Conservation (phyloP, 2,797 vertebrate species). For the Danio albolineatus region DNA sequence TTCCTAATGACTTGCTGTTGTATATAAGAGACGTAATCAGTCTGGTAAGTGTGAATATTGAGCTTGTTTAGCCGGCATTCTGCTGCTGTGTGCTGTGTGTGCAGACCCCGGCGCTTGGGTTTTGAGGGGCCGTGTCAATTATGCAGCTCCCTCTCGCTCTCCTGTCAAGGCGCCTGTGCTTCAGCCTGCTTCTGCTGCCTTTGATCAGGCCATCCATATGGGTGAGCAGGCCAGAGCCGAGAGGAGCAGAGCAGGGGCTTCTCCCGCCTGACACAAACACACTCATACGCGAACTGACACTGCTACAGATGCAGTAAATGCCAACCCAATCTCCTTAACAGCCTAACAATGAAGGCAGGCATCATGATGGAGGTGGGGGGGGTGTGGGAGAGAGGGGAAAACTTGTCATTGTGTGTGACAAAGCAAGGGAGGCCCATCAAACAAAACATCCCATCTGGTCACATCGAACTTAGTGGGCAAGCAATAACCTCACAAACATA, state of each 20-base stretch:
- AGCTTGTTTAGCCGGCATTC: constrained; percentile 56
- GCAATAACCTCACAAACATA: constrained; percentile 57
- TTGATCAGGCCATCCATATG: constrained; percentile 78
- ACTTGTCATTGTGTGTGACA: constrained; percentile 67
- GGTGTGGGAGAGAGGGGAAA: constrained; percentile 17
- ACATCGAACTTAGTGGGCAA: constrained; percentile 64
- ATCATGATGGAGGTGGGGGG: constrained; percentile 30
- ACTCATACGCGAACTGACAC: constrained; percentile 71
- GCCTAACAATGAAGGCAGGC: constrained; percentile 67
- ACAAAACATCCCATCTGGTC: constrained; percentile 76
- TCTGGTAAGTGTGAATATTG: constrained; percentile 54
- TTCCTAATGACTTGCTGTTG: constrained; percentile 54
- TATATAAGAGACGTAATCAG: constrained; percentile 55
- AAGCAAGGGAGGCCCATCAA: constrained; percentile 68
- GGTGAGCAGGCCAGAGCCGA: constrained; percentile 68
- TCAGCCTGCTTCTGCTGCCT: constrained; percentile 78
- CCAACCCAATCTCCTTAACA: constrained; percentile 71
- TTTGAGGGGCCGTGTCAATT: constrained; percentile 77
- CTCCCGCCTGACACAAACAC: constrained; percentile 57
- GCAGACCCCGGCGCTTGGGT: constrained; percentile 34
- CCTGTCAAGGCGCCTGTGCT: constrained; percentile 74
- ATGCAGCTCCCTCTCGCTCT: constrained; percentile 76
- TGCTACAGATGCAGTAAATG: constrained; percentile 67
- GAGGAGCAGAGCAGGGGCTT: constrained; percentile 52
- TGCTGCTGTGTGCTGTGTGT: constrained; percentile 48